Evolutionary conservation across 2,888 invertebrate species (phyloP).

Genomic region (Acleris cristana): DNA sequence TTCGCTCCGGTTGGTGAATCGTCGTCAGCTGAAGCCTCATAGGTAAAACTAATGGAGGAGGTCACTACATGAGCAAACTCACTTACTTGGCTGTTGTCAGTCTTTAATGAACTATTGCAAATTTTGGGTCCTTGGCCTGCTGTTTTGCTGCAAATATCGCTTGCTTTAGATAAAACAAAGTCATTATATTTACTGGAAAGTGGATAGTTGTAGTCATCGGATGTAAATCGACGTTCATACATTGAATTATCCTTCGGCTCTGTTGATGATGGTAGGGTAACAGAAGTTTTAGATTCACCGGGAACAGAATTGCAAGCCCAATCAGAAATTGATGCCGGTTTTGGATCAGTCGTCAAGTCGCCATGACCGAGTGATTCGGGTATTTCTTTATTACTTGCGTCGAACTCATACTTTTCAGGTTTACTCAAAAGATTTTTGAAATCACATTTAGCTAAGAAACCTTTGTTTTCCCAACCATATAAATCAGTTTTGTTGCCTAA

Average conservation of each 20-base stretch:
- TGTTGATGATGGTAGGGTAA: conserved; percentile 64
- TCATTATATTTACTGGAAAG: conserved; percentile 75
- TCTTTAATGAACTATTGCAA: conserved; percentile 71
- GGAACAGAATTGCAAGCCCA: conserved; percentile 71
- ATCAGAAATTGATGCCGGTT: conserved; percentile 52
- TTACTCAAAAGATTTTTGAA: conserved; percentile 56
- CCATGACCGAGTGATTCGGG: conserved; percentile 51
- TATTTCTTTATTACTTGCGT: conserved; percentile 55
- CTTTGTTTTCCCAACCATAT: conserved; percentile 82
- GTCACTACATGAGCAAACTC: conserved; percentile 80
- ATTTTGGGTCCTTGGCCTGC: conserved; percentile 69
- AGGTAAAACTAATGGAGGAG: conserved; percentile 81
- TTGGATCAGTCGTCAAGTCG: conserved; percentile 52
- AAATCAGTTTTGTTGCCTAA: conserved; percentile 76
- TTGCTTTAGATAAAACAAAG: conserved; percentile 69
- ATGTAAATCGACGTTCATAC: conserved; percentile 61
- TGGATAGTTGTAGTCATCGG: conserved; percentile 69
- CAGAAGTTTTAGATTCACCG: conserved; percentile 67
- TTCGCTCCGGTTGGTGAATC: conserved; percentile 77
- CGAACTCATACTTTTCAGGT: conserved; percentile 49
- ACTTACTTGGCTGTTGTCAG: conserved; percentile 80
- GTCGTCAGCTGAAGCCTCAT: conserved; percentile 76
- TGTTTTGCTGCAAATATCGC: conserved; percentile 72
- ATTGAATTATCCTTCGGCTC: conserved; percentile 65
- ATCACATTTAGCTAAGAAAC: conserved; percentile 72